Base-by-base conservation (phyloP, 2,797 vertebrate species). In the Melanotaenia boesemani region DNA sequence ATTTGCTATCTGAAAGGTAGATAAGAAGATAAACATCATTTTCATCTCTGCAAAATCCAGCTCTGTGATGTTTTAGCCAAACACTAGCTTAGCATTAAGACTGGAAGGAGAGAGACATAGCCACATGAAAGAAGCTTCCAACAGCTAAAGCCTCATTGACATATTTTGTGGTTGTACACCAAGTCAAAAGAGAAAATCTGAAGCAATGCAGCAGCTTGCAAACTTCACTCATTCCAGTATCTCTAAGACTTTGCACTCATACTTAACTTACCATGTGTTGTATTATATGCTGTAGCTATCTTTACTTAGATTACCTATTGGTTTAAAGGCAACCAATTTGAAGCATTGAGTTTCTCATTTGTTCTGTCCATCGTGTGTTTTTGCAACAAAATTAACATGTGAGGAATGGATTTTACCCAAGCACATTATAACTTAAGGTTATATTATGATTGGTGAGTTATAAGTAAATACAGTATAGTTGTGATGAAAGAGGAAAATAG, bases 21-120 rank as follows among this genome's bases (percentile, higher is more conserved):
- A 60, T 60, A 58, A 78, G 50, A 67, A 70, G 48, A 66, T 77
- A 41, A 59, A 46, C 66, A 76, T 65, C 28, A 63, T 13, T 67
- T 72, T 76, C 20, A 74, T 71, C 32, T 67, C 2, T 67, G 28
- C 24, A 52, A 64, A 72, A 71, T 60, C 22, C 60, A 72, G 8
- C 58, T 63, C 16, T 75, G 59, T 41, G 39, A 63, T 16, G 20
- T 72, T 68, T 54, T 44, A 10, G 55, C 24, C 36, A 54, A 76
- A 63, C 4, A 1, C 50, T 65, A 60, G 56, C 13, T 58, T 62
- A 58, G 20, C 24, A 46, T 63, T 48, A 20, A 55, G 24, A 67
- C 52, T 22, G 34, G 9, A 44, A 59, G 58, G 13, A 55, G 11
- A 60, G 62, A 55, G 6, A 50, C 46, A 22, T 18, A 9, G 22